Evolutionary conservation across 2,797 vertebrate species (phyloP).

Genomic region (Leptodactylus fallax): DNA sequence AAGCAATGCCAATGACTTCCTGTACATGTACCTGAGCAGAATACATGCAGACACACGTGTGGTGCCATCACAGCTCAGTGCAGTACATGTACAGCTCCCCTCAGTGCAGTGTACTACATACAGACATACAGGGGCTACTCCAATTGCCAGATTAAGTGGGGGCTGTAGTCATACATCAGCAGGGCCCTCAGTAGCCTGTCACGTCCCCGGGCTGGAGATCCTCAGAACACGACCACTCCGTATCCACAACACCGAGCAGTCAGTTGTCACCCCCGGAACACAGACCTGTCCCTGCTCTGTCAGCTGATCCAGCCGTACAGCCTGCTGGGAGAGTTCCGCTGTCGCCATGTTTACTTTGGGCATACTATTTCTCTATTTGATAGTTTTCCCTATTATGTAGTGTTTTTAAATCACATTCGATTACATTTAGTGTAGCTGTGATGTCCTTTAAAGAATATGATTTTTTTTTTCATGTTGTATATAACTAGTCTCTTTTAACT

Average conservation of each 20-base stretch:
- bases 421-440: too few species aligned
- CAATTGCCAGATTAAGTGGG: background rate
- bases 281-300: background rate
- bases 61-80: too few species aligned
- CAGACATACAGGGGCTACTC: background rate
- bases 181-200: conserved; percentile 9
- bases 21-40: too few species aligned
- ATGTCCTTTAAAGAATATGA: background rate
- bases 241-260: background rate
- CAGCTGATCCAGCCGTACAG: conserved; percentile 50
- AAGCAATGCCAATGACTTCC: too few species aligned
- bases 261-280: conserved; percentile 16
- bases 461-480: background rate
- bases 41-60: too few species aligned
- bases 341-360: conserved; percentile 49
- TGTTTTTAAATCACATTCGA: background rate
- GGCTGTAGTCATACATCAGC: too few species aligned
- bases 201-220: background rate
- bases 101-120: background rate
- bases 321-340: background rate
- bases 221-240: conserved; percentile 1
- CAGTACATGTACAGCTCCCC: too few species aligned
- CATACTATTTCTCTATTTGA: background rate
- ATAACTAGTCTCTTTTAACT: too few species aligned
- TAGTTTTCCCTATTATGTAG: background rate